Base-by-base conservation (phyloP, 2,888 invertebrate genomes). In the Drosophila anomelani region DNA sequence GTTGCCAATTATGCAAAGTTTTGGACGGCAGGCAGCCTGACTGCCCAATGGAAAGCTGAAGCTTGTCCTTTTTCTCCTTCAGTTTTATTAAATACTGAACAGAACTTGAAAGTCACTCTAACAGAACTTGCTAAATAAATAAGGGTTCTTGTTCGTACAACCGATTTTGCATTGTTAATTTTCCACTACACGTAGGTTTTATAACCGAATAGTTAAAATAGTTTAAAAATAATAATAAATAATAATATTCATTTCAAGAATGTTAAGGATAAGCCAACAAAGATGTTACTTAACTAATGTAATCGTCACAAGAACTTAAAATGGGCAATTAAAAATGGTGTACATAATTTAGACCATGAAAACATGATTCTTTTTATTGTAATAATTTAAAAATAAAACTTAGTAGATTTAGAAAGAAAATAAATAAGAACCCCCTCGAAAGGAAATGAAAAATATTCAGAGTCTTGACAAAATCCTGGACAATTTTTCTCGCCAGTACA, bases 1-100 rank as follows among this genome's bases (percentile, higher is more conserved):
- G 61, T 56, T 53, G 72, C 70, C 72, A 72, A 72, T 72, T 72
- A 72, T 70, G 56, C 69, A 66, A 66, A 69, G 54, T 68, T 68
- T 68, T 39, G 32, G 55, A 17, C 12, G n/a, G 26, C 51, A 55
- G 49, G 58, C 56, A 60, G 51, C 44, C 56, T 61, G 26, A 26
- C 4, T 54, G 56, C 49, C 59, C 23, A 47, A 47, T 68, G 39
- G 23, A 51, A 41, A 44, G 32, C 43, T 68, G 34, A 49, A 43
- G 17, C 17, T 38, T 54, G 46, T 9, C 46, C 23, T 17, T 57
- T 44, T 36, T 20, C 9, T 34, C 8, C 20, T 15, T 51, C 15
- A 15, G 8, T 34, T 51, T 32, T 32, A 17, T 49, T 32, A 29
- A 47, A 47, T 47, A 29, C 29, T 47, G n/a, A 47, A 32, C 7